Evolutionary conservation across 1,140 invertebrate genomes (phyloP), one percentile per base, ranked within the genome.

Genomic region (Aphaenogaster rudis): DNA sequence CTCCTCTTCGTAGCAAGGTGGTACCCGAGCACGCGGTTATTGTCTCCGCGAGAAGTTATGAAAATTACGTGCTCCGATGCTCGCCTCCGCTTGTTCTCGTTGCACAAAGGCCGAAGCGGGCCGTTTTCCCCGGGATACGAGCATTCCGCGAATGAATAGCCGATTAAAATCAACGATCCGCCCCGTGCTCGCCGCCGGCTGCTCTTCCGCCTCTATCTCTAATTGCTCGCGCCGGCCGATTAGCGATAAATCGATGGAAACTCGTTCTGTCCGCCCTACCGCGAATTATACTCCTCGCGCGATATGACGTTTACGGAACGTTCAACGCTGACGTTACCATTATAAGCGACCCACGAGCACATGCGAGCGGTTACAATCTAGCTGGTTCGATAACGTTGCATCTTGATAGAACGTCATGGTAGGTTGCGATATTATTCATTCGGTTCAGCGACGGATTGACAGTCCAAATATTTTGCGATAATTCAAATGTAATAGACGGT

Each of bases 31-130:
- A 28, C 77, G 69, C 88, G 85, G 89, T 93, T 93, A 93, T 94
- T 93, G 91, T 93, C 91, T 93, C 82, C 74, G 82, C 72, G 88
- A 91, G 88, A 92, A 93, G 91, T 94, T 93, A 93, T 93, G 92
- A 93, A 93, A 94, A 93, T 93, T 91, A 93, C 89, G 89, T 90
- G 91, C 89, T 87, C 88, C 88, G 86, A 91, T 91, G 90, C 45
- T 92, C 84, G 17, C 52, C 6, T 15, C 52, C 52, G 71, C 67
- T 39, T 57, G 59, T 59, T 67, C 78, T 11, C 57, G 64, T 45
- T 67, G 57, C 52, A 87, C 82, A 92, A 84, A 88, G 86, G 81
- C 67, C 39, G 45, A 21, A 48, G 33, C 48, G 42, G 17, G 3
- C 13, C 15, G 74, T 54, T 82, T 82, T 82, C 67, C 69, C n/a